Conservation (phyloP, 2,113 vertebrate species). For the Rhineura floridana region DNA sequence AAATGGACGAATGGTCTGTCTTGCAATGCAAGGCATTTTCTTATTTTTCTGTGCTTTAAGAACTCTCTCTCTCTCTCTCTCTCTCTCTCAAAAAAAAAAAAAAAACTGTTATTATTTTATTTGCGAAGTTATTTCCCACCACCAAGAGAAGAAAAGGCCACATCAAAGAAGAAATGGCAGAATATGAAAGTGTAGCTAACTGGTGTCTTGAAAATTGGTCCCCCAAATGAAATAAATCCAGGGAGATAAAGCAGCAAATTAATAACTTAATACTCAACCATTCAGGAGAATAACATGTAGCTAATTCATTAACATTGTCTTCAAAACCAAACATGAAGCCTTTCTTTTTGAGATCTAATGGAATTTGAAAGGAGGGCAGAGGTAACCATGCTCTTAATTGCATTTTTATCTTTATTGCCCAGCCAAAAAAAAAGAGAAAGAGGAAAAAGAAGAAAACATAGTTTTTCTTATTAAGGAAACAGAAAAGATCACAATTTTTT, state of each 20-base stretch:
- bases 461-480: not conserved
- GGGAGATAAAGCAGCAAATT: conserved; percentile 5
- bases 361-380: conserved; percentile 15
- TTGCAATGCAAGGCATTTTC: too few species aligned
- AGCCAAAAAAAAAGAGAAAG: not conserved
- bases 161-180: not conserved
- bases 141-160: not conserved
- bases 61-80: not conserved
- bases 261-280: conserved; percentile 16
- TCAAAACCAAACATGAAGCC: not conserved
- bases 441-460: not conserved
- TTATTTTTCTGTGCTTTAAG: too few species aligned
- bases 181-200: not conserved
- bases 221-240: not conserved
- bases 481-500: not conserved
- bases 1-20: too few species aligned
- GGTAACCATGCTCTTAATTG: not conserved
- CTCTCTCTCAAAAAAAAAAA: not conserved
- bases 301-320: conserved; percentile 12
- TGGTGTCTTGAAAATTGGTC: not conserved
- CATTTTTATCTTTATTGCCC: conserved; percentile 2
- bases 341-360: not conserved
- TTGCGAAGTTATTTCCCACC: not conserved
- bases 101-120: not conserved
- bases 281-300: conserved; percentile 1